Base-by-base conservation (phyloP, 2,888 invertebrate genomes). In the Pseudococcus viburni region DNA sequence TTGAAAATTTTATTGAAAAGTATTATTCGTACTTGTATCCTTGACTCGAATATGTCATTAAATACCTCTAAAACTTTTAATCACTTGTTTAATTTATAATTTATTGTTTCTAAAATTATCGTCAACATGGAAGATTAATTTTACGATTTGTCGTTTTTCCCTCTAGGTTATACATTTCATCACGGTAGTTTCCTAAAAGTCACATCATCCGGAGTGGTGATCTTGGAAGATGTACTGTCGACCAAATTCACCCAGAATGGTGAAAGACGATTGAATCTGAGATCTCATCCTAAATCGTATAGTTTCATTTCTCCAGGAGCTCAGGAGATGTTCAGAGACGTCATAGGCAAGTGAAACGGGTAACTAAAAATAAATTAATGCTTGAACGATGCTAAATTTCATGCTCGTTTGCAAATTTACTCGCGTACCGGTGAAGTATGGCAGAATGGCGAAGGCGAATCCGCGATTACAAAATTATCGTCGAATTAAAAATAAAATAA, bases 141-240 rank as follows among this genome's bases (percentile, higher is more conserved):
- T 5, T 64, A 73, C 26, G 26, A 33, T 33, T 33, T 1, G 26
- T 33, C 26, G 26, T 33, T 73, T 4, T 11, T 86, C 4, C 73
- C 90, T 90, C 84, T 88, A 92, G 93, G 95, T 7, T 95, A 94
- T 90, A 95, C 95, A 0, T 94, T 94, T 91, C 95, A 95, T 90
- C 95, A 95, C 91, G 94, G 94, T 0, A 94, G 94, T 89, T 95
- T 95, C 90, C 91, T 95, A 48, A 94, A 94, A 89, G 93, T 95
- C 77, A 94, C 94, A 0, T 93, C 93, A 84, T 93, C 92, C 88
- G 94, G 94, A 3, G 93, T 94, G 90, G 93, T 94, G 6, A 92
- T 94, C 68, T 91, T 94, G 90, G 94, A 95, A 90, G 94, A 55
- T 26, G 80, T 80, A 19, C 12, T 87, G 42, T 80, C 80, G 7